A percentile compares a stretch with the other conserved stretches of the same genome.
Conservation (phyloP, 2,888 invertebrate genomes). For the Tiliacea aurago region DNA sequence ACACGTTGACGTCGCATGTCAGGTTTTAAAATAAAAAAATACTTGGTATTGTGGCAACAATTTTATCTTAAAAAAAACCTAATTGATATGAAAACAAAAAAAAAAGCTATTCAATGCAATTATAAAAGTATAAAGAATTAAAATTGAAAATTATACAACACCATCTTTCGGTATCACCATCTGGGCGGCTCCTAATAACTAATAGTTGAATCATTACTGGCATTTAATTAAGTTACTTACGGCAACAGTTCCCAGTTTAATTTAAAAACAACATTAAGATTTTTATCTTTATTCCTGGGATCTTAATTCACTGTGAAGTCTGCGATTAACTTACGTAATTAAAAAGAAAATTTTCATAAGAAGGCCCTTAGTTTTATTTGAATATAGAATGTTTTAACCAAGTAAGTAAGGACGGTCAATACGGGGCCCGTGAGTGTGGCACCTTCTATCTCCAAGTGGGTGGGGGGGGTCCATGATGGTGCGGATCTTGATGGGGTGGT, state of each 20-base stretch:
- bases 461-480: constrained; percentile 38
- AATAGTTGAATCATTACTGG: constrained; percentile 43
- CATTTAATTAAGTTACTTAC: constrained; percentile 47
- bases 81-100: not conserved
- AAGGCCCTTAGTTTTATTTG: constrained; percentile 36
- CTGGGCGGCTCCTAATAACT: constrained; percentile 1
- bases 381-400: constrained; percentile 15
- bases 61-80: not conserved
- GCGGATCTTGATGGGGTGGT: constrained; percentile 30
- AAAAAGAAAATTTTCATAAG: constrained; percentile 46
- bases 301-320: constrained; percentile 54
- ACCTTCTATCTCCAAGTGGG: constrained; percentile 40
- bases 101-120: too few relatives aligned
- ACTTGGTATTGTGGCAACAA: not conserved
- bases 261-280: constrained; percentile 64
- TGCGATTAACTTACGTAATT: constrained; percentile 55
- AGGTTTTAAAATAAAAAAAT: not conserved
- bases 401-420: not conserved
- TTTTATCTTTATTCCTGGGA: constrained; percentile 59
- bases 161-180: constrained; percentile 1
- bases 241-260: constrained; percentile 49
- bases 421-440: too few relatives aligned
- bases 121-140: not conserved
- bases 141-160: not conserved
- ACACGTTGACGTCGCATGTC: not conserved